Evolutionary conservation across 37 sponge, comb jelly and placozoan genomes (phyloP).

Genomic region (Beroe forskalii): DNA sequence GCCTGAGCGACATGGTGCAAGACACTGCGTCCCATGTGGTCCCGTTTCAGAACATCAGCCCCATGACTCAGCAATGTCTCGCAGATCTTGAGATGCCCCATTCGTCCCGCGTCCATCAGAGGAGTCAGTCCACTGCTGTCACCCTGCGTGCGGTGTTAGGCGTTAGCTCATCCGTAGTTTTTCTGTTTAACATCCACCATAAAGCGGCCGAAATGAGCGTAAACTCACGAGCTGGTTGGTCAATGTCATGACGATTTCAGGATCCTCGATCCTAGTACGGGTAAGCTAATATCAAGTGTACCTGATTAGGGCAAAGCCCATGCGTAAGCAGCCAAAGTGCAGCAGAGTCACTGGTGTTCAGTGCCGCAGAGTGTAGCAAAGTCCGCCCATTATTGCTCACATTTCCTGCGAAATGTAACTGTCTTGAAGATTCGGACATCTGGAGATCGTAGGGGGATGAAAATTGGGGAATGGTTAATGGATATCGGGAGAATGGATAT

Average conservation of each 20-base stretch:
- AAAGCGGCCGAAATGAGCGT: no score
- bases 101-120: conserved; percentile 28
- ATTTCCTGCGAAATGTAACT: conserved; percentile 3
- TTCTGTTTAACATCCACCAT: no score
- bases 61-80: neutral
- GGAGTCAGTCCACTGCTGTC: conserved; percentile 62
- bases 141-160: neutral
- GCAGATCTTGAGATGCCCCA: conserved; percentile 19
- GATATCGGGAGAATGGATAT: no score
- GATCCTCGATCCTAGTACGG: no score
- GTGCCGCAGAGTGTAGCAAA: conserved; percentile 41
- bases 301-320: conserved; percentile 14
- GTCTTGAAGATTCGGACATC: no score
- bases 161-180: no score
- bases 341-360: neutral
- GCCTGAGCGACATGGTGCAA: conserved; percentile 50
- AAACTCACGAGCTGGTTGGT: no score
- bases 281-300: no score
- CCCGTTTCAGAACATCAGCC: conserved; percentile 18
- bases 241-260: no score
- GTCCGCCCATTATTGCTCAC: conserved; percentile 47
- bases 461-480: no score
- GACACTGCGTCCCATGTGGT: neutral
- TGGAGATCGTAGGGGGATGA: no score
- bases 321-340: neutral